Evolutionary conservation across 1,140 invertebrate genomes (phyloP), one percentile per base, ranked within the genome.

Genomic region (Pollicipes pollicipes): DNA sequence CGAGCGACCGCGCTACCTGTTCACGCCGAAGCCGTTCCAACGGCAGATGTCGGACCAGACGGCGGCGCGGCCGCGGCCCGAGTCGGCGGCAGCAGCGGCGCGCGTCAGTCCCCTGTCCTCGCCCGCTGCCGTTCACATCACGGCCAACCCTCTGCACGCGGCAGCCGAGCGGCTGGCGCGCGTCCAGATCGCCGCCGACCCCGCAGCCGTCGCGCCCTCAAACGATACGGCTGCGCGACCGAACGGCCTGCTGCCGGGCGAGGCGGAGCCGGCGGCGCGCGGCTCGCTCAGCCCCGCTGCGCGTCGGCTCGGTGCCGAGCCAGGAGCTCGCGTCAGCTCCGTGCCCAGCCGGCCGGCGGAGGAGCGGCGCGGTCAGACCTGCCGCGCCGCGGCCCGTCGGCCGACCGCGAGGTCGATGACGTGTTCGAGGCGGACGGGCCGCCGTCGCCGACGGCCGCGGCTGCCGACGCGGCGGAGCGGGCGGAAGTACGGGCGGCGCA

Each of bases 321-420:
- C 73, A 67, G 16, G 3, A 68, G 26, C 30, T 66, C 84, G 26
- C 84, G 84, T 0, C 85, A 84, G 76, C 76, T 84, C 69, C 77
- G 83, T 13, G 81, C 81, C 0, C 77, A 80, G 35, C 78, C 80
- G 35, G 83, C 83, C 0, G 76, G 82, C 35, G 79, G 82, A 10
- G 84, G 85, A 69, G 58, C 26, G n/a, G 26, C 68, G 24, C 32
- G 3, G n/a, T 27, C 24, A 64, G 37, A 29, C 24, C 45, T 8
- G 66, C 32, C 28, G 63, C 71, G 17, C 27, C 70, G 66, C n/a
- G n/a, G n/a, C n/a, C n/a, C n/a, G n/a, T n/a, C 26, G 30, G 29
- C 35, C 35, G 35, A 35, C 35, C 35, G 35, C 6, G 35, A 6
- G 6, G 35, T 35, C 35, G 35, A n/a, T n/a, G n/a, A n/a, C n/a